Evolutionary conservation across 2,888 invertebrate genomes (phyloP), one percentile per base, ranked within the genome.

Genomic region (Nowickia ferox): DNA sequence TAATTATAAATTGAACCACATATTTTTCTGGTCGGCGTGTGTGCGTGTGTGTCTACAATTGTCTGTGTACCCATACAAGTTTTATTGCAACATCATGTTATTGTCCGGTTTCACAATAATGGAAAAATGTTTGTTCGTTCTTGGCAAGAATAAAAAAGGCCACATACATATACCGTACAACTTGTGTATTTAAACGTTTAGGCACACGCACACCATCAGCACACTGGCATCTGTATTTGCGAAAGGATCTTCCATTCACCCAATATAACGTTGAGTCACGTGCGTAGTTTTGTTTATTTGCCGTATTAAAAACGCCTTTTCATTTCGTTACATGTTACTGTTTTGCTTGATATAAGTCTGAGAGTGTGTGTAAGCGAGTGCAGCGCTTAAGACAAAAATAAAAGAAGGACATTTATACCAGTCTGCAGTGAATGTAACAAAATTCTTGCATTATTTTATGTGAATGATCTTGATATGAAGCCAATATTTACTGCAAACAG

Each of bases 261-360:
- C 48, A 51, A 74, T 79, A 66, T 51, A 83, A 83, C 57, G 74
- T 79, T 69, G 83, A 83, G 90, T 90, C 92, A 91, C 92, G 91
- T 92, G 91, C 89, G 80, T 38, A 88, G 87, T 88, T 89, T 90
- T 92, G 91, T 91, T 92, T 92, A 91, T 90, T 89, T 89, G 89
- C 84, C 88, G 89, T 90, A 90, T 91, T 91, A 90, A 89, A 88
- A 86, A 86, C 80, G 89, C 90, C 90, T 91, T 90, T 75, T 88
- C 88, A 88, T 89, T 90, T 89, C 72, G 79, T 86, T 76, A 84
- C 61, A 84, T 55, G 75, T 87, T 89, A 88, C 88, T 88, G 89
- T 89, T 89, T 66, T 48, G 30, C 88, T 88, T 84, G 51, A 51
- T 44, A 59, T n/a, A 17, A 15, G n/a, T 1, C 13, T 8, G 40